Base-by-base conservation (phyloP, 2,113 vertebrate genomes). In the Tetraodon nigroviridis region DNA sequence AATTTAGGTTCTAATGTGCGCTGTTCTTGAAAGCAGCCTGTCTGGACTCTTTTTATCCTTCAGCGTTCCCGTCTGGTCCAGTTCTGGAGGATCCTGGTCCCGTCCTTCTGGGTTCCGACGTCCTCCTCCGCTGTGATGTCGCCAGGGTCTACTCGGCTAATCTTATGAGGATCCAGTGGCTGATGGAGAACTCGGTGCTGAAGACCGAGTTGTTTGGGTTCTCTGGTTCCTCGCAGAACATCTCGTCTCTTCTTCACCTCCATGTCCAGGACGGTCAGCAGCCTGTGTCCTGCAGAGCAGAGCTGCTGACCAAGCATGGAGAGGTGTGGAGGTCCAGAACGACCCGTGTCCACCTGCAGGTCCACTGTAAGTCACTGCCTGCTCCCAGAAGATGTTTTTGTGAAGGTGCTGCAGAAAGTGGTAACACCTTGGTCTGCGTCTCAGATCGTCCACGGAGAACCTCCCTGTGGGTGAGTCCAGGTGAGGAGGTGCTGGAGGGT, bases 381-480 rank as follows among this genome's bases (percentile, higher is more conserved):
- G n/a, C 44, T 6, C 5, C 2, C 8, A 37, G 7, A 11, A 37
- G 32, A 12, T 10, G 12, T 18, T 55, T 13, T 50, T 64, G 40
- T 55, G 42, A 55, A 37, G 8, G 2, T 17, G 8, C 22, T n/a
- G 19, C 46, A n/a, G 47, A 16, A 42, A 42, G 54, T 44, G 19
- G 10, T 37, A 4, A 11, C n/a, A 44, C 17, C 14, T 11, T 18
- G 19, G 15, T 37, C 19, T 64, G 29, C 67, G 17, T 47, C 51
- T 3, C 82, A 93, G 88, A 69, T 74, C 73, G 82, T 77, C 86
- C 73, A 14, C 86, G 81, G 77, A 84, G 74, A 5, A 88, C 79
- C 29, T 64, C 89, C 61, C 74, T 92, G 50, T 76, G 16, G 8
- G 66, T 85, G 71, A 90, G 85, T 63, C 87, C 85, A 55, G 88